Base-by-base conservation (phyloP, 1,140 invertebrate species). In the Drosophila malerkotliana region DNA sequence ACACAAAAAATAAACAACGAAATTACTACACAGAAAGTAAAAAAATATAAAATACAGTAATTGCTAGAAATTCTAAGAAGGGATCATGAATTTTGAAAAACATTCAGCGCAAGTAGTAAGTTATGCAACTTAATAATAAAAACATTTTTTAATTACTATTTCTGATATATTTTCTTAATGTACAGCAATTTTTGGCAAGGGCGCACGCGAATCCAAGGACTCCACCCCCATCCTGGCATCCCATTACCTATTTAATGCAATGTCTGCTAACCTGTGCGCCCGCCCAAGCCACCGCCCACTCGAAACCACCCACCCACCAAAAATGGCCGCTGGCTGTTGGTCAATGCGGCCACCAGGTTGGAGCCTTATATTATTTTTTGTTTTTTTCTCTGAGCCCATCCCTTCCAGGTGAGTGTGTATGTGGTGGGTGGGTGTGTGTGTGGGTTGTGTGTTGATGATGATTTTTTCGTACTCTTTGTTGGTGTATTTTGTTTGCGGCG, bases 281-380 rank as follows among this genome's bases (percentile, higher is more conserved):
- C 58, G 26, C 34, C 32, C 15, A 37, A 32, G 28, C 54, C 61
- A 18, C 26, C 44, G 3, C 37, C 34, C 24, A 24, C 18, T 28
- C 28, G 18, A 37, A 14, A 5, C 52, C 59, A 32, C 10, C 60
- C 60, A 30, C 51, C 64, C 64, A 74, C 71, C 71, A 44, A 84
- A 84, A 85, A 87, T 87, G 74, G 78, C 82, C 83, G 58, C 69
- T 63, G 71, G 82, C 82, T 82, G 82, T 78, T 88, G 82, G 82
- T 87, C 82, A 87, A 72, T 87, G 82, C 63, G 82, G 83, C 83
- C 78, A 87, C 78, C 82, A 88, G 74, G 62, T 82, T 82, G 82
- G 82, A 54, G 63, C 64, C 71, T 76, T 76, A 72, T 71, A 83
- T 88, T 87, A 77, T 77, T 69, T 79, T 55, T 58, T 30, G 21